These are phyloP conservation scores for Ptilonorhynchus violaceus DNA, from an alignment of 2,113 vertebrate species.

Conservation along the genomic window DNA sequence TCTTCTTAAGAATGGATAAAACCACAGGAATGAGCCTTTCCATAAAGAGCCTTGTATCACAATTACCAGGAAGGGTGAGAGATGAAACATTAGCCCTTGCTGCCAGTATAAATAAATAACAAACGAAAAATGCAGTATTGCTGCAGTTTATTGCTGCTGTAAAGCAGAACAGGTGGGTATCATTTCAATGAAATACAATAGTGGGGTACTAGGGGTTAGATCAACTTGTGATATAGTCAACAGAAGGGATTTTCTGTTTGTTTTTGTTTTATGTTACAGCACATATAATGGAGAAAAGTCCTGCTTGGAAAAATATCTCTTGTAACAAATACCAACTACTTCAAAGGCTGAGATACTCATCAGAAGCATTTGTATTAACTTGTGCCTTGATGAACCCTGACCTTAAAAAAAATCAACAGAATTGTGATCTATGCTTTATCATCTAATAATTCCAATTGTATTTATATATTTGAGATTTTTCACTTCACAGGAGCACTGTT, in stretches of 20 bases:
- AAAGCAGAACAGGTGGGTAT: neutral
- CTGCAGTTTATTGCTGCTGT: neutral
- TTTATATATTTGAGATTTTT: neutral
- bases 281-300: neutral
- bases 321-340: neutral
- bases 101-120: slow-evolving; percentile 26
- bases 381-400: neutral
- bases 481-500: neutral
- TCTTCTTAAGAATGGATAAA: slow-evolving; percentile 33
- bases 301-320: neutral
- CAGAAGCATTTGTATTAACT: neutral
- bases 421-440: neutral
- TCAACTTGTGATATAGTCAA: neutral
- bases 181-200: neutral
- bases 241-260: neutral
- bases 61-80: slow-evolving; percentile 35
- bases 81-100: slow-evolving; percentile 24
- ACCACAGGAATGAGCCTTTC: slow-evolving; percentile 52
- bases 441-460: neutral
- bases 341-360: neutral
- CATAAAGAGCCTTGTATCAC: slow-evolving; percentile 8
- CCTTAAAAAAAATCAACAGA: neutral
- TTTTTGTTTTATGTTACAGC: neutral
- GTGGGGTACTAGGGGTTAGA: neutral
- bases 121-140: neutral